These are phyloP conservation scores for Rhamphomyia laevipes DNA, from an alignment of 2,888 invertebrate species.

Conservation along the genomic window DNA sequence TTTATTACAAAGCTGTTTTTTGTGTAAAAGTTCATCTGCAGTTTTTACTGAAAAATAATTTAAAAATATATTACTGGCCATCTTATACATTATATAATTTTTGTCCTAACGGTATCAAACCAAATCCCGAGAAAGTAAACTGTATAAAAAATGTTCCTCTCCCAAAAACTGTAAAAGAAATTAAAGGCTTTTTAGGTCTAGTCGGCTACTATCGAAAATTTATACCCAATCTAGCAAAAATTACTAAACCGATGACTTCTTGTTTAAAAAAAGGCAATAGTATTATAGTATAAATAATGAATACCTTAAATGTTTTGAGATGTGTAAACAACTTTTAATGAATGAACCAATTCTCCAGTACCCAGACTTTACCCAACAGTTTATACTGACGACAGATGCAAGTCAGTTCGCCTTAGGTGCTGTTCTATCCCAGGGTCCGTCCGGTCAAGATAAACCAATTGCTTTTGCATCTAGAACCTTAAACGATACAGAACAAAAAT, in stretches of 20 bases:
- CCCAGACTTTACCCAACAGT: constrained; percentile 2
- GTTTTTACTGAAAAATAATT: too few species aligned
- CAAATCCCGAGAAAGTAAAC: not conserved
- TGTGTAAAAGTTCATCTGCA: too few species aligned
- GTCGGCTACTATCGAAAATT: constrained; percentile 16
- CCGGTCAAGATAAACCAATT: constrained; percentile 7
- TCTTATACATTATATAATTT: too few species aligned
- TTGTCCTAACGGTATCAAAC: not conserved
- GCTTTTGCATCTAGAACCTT: constrained; percentile 7
- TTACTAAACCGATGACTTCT: constrained; percentile 13
- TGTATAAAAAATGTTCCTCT: not conserved
- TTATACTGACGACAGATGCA: constrained; percentile 9
- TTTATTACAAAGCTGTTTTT: too few species aligned
- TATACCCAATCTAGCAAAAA: constrained; percentile 13
- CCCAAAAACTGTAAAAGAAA: not conserved
- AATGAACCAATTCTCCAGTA: constrained; percentile 6
- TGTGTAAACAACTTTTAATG: constrained; percentile 11
- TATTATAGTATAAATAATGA: not conserved
- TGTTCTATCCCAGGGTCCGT: constrained; percentile 3
- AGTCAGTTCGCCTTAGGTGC: constrained; percentile 8
- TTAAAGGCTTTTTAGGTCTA: constrained; percentile 10
- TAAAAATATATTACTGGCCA: too few species aligned
- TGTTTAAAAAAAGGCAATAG: constrained; percentile 8
- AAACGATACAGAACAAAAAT: constrained; percentile 5
- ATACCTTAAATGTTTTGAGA: constrained; percentile 8